Percentiles rank a stretch among this genome's conserved stretches.
phyloP scores from a whole-genome alignment of 2,113 vertebrate genomes.

The Anguilla rostrata region DNA sequence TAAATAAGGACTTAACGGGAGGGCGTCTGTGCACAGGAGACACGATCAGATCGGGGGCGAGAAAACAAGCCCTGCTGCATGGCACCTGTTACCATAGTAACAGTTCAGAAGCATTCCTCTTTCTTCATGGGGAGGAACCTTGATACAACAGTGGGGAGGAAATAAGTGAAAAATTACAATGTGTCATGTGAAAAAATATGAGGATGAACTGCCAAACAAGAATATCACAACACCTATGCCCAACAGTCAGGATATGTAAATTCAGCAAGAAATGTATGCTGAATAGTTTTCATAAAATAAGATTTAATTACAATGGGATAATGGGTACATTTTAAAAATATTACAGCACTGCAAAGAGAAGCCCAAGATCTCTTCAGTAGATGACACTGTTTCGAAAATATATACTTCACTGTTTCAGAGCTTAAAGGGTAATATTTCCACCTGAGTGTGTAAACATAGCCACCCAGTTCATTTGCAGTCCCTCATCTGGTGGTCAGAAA shows the following conservation, averaged over 20 bases:
- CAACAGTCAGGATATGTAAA: not conserved
- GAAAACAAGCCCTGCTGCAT: constrained; percentile 61
- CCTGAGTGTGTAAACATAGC: not conserved
- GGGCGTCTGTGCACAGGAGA: constrained; percentile 46
- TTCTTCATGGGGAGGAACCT: constrained; percentile 69
- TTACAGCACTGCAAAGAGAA: not conserved
- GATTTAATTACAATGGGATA: not conserved
- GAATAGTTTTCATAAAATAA: not conserved
- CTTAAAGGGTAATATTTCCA: not conserved
- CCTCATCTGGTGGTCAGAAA: not conserved
- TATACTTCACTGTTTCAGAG: not conserved
- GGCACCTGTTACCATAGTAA: constrained; percentile 73
- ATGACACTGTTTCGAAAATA: not conserved
- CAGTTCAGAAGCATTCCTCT: constrained; percentile 59
- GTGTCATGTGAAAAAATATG: not conserved
- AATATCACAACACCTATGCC: not conserved
- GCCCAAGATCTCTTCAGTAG: not conserved
- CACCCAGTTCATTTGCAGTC: not conserved
- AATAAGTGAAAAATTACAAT: constrained; percentile 1
- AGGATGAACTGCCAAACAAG: not conserved
- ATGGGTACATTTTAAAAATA: not conserved
- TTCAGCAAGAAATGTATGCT: too few relatives aligned
- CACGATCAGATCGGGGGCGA: constrained; percentile 39
- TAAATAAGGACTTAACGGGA: constrained; percentile 24
- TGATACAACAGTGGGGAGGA: constrained; percentile 75